phyloP scores from a whole-genome alignment of 2,888 invertebrate genomes.

The Ctenicera cuprea region DNA sequence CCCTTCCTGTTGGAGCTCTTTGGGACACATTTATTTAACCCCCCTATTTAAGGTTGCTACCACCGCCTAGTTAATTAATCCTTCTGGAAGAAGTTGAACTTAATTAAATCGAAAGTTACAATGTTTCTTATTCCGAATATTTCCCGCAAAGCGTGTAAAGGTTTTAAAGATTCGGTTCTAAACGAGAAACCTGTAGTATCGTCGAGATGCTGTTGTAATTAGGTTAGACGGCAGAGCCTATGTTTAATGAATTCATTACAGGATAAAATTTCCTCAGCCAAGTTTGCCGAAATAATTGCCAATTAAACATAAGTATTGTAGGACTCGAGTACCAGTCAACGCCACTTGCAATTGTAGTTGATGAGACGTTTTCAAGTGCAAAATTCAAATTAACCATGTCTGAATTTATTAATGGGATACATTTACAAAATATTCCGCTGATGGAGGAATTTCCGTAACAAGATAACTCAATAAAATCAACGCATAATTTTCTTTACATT shows the following conservation, averaged over 20 bases:
- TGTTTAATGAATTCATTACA: conserved; percentile 57
- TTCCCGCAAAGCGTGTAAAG: conserved; percentile 56
- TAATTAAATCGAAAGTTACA: conserved; percentile 70
- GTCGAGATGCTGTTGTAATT: conserved; percentile 43
- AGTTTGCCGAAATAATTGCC: conserved; percentile 68
- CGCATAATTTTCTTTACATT: no score
- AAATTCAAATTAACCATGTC: conserved; percentile 26
- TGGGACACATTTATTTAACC: conserved; percentile 67
- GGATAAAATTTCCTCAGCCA: conserved; percentile 65
- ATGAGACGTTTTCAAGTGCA: conserved; percentile 22
- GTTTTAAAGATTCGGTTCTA: conserved; percentile 47
- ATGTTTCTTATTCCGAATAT: conserved; percentile 66
- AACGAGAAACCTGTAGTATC: conserved; percentile 46
- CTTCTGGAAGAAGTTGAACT: conserved; percentile 68
- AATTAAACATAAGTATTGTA: conserved; percentile 62
- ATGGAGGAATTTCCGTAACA: conserved; percentile 16
- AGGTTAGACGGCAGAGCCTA: conserved; percentile 47
- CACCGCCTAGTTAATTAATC: conserved; percentile 69
- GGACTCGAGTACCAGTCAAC: conserved; percentile 43
- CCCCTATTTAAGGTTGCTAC: conserved; percentile 65
- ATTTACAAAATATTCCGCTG: conserved; percentile 13
- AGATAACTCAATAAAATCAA: background rate
- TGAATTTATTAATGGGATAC: conserved; percentile 26
- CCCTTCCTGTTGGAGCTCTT: conserved; percentile 67
- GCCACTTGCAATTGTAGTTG: conserved; percentile 34